phyloP scores from a whole-genome alignment of 2,797 vertebrate species.

The Echiichthys vipera region DNA sequence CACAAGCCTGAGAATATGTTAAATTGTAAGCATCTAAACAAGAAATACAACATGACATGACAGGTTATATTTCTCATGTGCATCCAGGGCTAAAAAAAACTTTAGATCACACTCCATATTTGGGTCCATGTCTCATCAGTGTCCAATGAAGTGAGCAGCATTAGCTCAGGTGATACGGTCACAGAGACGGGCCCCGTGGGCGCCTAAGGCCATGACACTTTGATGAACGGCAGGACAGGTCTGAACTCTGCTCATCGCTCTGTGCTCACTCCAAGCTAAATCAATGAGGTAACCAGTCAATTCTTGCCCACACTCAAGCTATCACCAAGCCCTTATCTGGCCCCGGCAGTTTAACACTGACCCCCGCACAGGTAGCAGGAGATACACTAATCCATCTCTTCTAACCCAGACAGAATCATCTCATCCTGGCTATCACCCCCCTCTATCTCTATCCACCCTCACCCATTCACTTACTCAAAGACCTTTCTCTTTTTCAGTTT shows the following conservation, averaged over 20 bases:
- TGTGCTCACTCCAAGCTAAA: constrained; percentile 67
- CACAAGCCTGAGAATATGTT: background rate
- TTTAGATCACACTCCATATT: background rate
- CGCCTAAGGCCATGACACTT: constrained; percentile 60
- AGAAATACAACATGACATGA: background rate
- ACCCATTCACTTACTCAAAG: constrained; percentile 52
- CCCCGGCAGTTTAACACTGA: constrained; percentile 80
- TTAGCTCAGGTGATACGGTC: background rate
- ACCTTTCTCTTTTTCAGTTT: constrained; percentile 33
- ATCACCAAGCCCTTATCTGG: constrained; percentile 77
- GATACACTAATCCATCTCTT: constrained; percentile 82
- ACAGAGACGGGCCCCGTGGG: constrained; percentile 12
- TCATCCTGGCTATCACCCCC: constrained; percentile 44
- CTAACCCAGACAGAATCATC: constrained; percentile 71
- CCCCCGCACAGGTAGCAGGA: constrained; percentile 78
- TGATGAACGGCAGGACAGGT: constrained; percentile 75
- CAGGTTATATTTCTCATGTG: background rate
- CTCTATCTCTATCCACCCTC: constrained; percentile 33
- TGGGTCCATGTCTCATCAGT: background rate
- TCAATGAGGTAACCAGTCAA: constrained; percentile 77
- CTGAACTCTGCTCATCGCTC: constrained; percentile 74
- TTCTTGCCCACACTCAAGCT: constrained; percentile 70
- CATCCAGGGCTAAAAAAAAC: background rate
- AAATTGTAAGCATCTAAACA: background rate
- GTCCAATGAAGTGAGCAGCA: background rate